A percentile compares a stretch with the other conserved stretches of the same genome.
These are phyloP conservation scores for Lysiphlebus fabarum DNA, from an alignment of 1,140 invertebrate species.

Conservation along the genomic window DNA sequence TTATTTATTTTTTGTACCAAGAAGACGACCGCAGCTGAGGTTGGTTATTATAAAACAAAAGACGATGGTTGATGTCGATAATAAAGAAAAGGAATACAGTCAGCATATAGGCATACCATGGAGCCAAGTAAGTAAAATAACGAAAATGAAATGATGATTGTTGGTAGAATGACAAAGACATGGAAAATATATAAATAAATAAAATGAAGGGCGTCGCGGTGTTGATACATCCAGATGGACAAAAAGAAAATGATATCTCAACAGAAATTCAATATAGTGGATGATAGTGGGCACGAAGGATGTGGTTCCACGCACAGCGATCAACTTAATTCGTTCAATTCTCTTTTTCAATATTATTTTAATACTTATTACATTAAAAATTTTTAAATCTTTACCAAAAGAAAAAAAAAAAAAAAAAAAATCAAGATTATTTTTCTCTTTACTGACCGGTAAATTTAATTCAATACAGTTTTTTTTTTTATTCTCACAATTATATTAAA, in stretches of 20 bases:
- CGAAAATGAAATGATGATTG: slow-evolving; percentile 23
- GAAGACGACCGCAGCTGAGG: slow-evolving; percentile 40
- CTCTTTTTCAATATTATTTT: no score
- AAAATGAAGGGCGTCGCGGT: slow-evolving; percentile 20
- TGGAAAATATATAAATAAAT: slow-evolving; percentile 2
- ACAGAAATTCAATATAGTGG: slow-evolving; percentile 11
- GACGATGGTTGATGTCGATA: slow-evolving; percentile 50
- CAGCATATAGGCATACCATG: slow-evolving; percentile 12
- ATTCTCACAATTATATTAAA: no score
- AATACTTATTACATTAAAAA: no score
- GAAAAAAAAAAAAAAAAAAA: no score
- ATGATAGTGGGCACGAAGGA: slow-evolving; percentile 47
- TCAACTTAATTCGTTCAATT: slow-evolving; percentile 50
- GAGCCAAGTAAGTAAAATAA: slow-evolving; percentile 26
- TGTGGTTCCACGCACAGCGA: slow-evolving; percentile 54
- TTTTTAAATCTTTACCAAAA: no score
- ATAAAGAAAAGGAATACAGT: slow-evolving; percentile 49
- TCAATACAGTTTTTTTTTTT: no score
- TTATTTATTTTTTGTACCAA: no score
- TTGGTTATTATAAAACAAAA: slow-evolving; percentile 55
- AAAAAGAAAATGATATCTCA: slow-evolving; percentile 47
- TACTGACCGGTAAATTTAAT: no score
- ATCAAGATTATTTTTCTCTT: no score
- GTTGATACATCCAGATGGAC: slow-evolving; percentile 24
- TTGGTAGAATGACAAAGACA: slow-evolving; percentile 1